Conservation (phyloP, 2,888 invertebrate species). For the Geotrupes spiniger region DNA sequence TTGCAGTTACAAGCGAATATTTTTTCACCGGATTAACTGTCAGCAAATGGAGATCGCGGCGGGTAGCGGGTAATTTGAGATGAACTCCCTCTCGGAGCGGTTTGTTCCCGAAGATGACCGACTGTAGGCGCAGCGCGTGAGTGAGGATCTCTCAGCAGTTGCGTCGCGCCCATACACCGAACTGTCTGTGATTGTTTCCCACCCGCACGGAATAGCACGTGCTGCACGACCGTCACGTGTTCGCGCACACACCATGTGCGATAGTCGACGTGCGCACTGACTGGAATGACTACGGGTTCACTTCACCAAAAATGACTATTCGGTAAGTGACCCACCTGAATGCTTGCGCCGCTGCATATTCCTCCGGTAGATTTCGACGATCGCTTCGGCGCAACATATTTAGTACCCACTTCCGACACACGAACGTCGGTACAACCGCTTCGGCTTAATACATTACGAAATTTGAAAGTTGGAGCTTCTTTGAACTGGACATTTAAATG, state of each 20-base stretch:
- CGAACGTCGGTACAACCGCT: too few species aligned
- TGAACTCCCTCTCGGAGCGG: conserved; percentile 32
- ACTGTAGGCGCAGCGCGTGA: conserved; percentile 40
- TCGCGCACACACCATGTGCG: conserved; percentile 28
- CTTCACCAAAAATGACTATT: conserved; percentile 13
- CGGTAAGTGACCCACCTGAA: conserved; percentile 16
- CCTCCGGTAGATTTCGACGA: too few species aligned
- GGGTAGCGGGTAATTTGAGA: conserved; percentile 4
- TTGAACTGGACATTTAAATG: too few species aligned
- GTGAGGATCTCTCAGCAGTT: conserved; percentile 43
- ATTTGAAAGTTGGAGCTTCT: too few species aligned
- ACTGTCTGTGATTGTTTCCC: conserved; percentile 41
- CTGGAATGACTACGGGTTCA: conserved; percentile 17
- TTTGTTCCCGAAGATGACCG: conserved; percentile 44
- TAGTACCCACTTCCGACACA: too few species aligned
- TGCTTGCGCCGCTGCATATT: too few species aligned
- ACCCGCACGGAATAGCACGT: conserved; percentile 39
- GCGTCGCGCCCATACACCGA: conserved; percentile 42
- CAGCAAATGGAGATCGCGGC: background rate
- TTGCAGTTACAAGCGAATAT: conserved; percentile 1
- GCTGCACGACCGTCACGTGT: conserved; percentile 39
- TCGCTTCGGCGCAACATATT: too few species aligned
- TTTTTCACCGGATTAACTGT: background rate
- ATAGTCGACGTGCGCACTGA: conserved; percentile 18
- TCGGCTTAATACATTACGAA: too few species aligned